A percentile compares a stretch with the other conserved stretches of the same genome.
phyloP scores from a whole-genome alignment of 2,113 vertebrate species.

The Dicentrarchus labrax region DNA sequence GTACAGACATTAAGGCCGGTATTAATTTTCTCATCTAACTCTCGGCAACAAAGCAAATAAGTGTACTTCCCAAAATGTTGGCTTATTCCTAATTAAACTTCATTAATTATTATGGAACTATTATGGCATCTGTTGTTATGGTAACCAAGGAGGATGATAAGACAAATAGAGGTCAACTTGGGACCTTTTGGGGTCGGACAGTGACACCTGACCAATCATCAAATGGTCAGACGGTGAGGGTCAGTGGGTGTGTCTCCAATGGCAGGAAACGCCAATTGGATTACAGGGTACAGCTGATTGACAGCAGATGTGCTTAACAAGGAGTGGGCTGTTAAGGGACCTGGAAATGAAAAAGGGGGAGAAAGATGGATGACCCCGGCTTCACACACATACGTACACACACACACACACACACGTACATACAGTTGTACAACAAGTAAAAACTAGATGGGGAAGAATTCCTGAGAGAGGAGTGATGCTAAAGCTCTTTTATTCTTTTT shows the following conservation, averaged over 20 bases:
- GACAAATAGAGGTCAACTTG: conserved; percentile 28
- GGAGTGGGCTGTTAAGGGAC: conserved; percentile 63
- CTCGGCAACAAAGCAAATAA: too few relatives aligned
- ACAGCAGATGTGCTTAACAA: conserved; percentile 86
- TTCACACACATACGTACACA: conserved; percentile 20
- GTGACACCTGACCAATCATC: conserved; percentile 45
- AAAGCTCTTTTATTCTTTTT: conserved; percentile 47
- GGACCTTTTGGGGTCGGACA: background rate
- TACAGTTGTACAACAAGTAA: conserved; percentile 40
- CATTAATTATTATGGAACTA: background rate
- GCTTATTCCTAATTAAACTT: too few relatives aligned
- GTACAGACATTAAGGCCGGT: too few relatives aligned
- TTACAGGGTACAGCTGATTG: conserved; percentile 80
- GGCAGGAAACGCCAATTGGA: conserved; percentile 83
- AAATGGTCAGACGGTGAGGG: conserved; percentile 59
- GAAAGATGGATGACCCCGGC: conserved; percentile 50
- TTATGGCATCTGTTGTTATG: conserved; percentile 48
- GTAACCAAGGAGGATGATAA: conserved; percentile 33
- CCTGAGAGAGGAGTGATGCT: conserved; percentile 58
- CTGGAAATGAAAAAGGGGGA: conserved; percentile 56
- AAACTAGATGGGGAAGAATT: conserved; percentile 39
- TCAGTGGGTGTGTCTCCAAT: conserved; percentile 49
- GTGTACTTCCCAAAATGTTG: background rate
- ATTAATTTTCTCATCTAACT: too few relatives aligned
- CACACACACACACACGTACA: conserved; percentile 7